A percentile compares a stretch with the other conserved stretches of the same genome.
Evolutionary conservation across 2,113 vertebrate genomes (phyloP).

Genomic region (Eleginops maclovinus): DNA sequence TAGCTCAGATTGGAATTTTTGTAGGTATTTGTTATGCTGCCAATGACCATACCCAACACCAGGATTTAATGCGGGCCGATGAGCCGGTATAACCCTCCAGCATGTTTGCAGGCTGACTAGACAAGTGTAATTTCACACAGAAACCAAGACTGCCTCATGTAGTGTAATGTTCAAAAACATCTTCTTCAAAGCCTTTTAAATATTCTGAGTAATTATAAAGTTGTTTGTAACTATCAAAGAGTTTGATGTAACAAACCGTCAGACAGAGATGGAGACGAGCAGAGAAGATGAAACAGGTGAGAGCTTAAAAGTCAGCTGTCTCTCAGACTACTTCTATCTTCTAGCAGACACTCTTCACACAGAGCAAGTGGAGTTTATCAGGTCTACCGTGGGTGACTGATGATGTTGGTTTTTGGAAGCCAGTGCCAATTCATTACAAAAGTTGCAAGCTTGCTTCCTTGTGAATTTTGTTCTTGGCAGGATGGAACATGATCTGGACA

Average conservation of each 20-base stretch:
- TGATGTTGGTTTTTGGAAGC: slow-evolving; percentile 61
- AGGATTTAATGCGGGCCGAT: background rate
- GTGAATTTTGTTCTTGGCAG: slow-evolving; percentile 59
- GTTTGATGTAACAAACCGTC: slow-evolving; percentile 56
- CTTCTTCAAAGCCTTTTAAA: slow-evolving; percentile 31
- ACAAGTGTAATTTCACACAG: slow-evolving; percentile 19
- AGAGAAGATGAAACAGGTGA: slow-evolving; percentile 35
- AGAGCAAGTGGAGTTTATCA: slow-evolving; percentile 54
- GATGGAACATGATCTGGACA: slow-evolving; percentile 47
- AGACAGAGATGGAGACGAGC: slow-evolving; percentile 23
- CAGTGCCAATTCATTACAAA: slow-evolving; percentile 52
- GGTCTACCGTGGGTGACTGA: slow-evolving; percentile 64
- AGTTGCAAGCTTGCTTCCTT: slow-evolving; percentile 59
- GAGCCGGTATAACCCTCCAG: slow-evolving; percentile 10
- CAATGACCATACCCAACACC: background rate
- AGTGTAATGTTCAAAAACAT: slow-evolving; percentile 33
- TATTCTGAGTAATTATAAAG: slow-evolving; percentile 56
- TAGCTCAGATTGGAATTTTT: background rate
- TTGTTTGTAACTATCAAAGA: slow-evolving; percentile 59
- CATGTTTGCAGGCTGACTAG: slow-evolving; percentile 26
- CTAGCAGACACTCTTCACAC: slow-evolving; percentile 50
- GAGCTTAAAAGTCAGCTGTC: slow-evolving; percentile 63
- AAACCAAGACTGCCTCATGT: background rate
- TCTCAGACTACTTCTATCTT: slow-evolving; percentile 39
- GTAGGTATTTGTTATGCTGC: slow-evolving; percentile 12